phyloP scores from a whole-genome alignment of 2,888 invertebrate species.

The Synanthedon myopaeformis region DNA sequence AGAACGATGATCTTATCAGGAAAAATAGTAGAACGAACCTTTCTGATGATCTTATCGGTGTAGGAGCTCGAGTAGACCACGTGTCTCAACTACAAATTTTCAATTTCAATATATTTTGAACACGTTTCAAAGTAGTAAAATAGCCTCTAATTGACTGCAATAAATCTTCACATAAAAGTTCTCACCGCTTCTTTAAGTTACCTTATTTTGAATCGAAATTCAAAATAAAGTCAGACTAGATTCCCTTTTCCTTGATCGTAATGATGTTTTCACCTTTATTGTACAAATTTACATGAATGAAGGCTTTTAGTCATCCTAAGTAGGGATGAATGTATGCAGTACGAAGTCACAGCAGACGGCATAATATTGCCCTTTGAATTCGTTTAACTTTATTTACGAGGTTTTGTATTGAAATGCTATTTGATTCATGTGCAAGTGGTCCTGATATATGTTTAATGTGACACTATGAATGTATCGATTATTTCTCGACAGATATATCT shows the following conservation, averaged over 20 bases:
- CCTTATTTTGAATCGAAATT: too few species aligned
- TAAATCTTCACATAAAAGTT: neutral
- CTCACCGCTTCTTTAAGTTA: neutral
- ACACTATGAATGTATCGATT: neutral
- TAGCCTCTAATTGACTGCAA: neutral
- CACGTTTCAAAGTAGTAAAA: neutral
- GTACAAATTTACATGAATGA: constrained; percentile 55
- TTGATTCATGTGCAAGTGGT: neutral
- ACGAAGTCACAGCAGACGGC: constrained; percentile 15
- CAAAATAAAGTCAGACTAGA: too few species aligned
- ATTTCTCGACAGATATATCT: too few species aligned
- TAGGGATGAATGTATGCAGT: constrained; percentile 20
- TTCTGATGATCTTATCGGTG: constrained; percentile 33
- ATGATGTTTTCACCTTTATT: neutral
- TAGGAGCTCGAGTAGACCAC: constrained; percentile 16
- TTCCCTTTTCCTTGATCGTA: neutral
- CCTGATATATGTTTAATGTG: neutral
- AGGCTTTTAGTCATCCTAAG: constrained; percentile 38
- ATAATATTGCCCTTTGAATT: constrained; percentile 13
- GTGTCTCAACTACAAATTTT: constrained; percentile 21
- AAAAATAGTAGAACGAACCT: constrained; percentile 14
- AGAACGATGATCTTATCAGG: constrained; percentile 29
- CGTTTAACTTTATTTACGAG: neutral
- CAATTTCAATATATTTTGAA: neutral
- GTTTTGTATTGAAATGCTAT: neutral